Conservation (phyloP, 2,113 vertebrate species). For the Alligator mississippiensis region DNA sequence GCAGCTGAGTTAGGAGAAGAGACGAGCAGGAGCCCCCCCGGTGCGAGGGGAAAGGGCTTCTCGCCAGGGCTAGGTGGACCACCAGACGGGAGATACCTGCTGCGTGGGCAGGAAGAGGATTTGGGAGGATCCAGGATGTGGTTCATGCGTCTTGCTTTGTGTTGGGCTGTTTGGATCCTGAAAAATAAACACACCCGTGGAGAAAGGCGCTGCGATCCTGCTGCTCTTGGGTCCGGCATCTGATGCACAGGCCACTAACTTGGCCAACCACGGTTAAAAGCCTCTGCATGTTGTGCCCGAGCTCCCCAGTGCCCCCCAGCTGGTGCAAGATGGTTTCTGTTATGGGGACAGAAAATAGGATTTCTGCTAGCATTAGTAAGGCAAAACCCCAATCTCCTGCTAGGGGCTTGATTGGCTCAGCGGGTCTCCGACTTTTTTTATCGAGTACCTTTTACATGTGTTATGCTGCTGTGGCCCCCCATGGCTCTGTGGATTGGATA, state of each 20-base stretch:
- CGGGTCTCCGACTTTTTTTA: not conserved
- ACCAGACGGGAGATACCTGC: constrained; percentile 28
- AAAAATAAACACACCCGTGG: constrained; percentile 46
- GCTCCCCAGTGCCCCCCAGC: not conserved
- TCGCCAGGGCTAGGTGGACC: not conserved
- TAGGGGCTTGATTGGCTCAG: not conserved
- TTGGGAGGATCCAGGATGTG: constrained; percentile 60
- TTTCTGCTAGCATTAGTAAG: not conserved
- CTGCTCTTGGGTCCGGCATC: not conserved
- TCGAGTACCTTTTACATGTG: too few species aligned
- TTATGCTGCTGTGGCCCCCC: too few species aligned
- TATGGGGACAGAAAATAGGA: not conserved
- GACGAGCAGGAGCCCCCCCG: not conserved
- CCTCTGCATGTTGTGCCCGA: not conserved
- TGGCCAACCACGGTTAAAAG: not conserved
- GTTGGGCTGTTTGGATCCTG: constrained; percentile 25
- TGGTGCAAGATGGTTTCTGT: not conserved
- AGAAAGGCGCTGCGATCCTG: constrained; percentile 24
- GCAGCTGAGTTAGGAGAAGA: not conserved
- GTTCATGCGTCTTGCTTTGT: constrained; percentile 49
- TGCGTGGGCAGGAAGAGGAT: constrained; percentile 24
- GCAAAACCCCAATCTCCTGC: not conserved
- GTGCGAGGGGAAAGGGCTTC: rapidly evolving
- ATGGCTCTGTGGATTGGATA: too few species aligned
- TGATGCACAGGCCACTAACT: not conserved